Base-by-base conservation (phyloP, 2,888 invertebrate species). In the Blera fallax region DNA sequence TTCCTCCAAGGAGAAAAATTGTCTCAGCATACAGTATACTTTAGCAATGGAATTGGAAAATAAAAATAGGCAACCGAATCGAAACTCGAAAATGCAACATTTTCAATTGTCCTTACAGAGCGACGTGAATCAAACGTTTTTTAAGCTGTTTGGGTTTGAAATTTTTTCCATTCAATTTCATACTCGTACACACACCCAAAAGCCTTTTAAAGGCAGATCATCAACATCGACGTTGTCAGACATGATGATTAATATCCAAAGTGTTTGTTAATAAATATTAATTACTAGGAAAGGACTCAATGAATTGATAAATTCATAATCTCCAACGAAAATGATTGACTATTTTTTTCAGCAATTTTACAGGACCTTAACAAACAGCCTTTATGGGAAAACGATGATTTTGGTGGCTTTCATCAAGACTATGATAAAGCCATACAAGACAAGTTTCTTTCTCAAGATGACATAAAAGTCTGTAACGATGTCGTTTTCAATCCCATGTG, bases 1-100 rank as follows among this genome's bases (percentile, higher is more conserved):
- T 79, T 79, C 34, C 43, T 64, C 21, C 18, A 32, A 62, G 37
- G 56, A 70, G 62, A 79, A 62, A 79, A 79, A 79, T 79, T 70
- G 70, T 56, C 72, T 29, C 78, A 69, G 52, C 37, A 40, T 50
- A 58, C 48, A 54, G 32, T 45, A 37, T 14, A 67, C 11, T 18
- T 73, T 43, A 16, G 29, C 43, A n/a, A n/a, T 37, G 45, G 37
- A 56, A 56, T n/a, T 48, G 29, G 29, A 50, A 24, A 14, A 40
- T 1, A 16, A 21, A 27, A 32, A 43, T 11, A 54, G 43, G 34
- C 48, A 72, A 54, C 16, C 6, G 45, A n/a, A 16, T 4, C 1
- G n/a, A 72, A 34, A 18, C 3, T 8, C 29, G 3, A 32, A 27
- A 69, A 29, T 60, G 58, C 56, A 37, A 16, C 16, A 56, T 21